These are phyloP conservation scores for Eira barbara DNA, from an alignment of 2,113 vertebrate genomes.

Conservation along the genomic window DNA sequence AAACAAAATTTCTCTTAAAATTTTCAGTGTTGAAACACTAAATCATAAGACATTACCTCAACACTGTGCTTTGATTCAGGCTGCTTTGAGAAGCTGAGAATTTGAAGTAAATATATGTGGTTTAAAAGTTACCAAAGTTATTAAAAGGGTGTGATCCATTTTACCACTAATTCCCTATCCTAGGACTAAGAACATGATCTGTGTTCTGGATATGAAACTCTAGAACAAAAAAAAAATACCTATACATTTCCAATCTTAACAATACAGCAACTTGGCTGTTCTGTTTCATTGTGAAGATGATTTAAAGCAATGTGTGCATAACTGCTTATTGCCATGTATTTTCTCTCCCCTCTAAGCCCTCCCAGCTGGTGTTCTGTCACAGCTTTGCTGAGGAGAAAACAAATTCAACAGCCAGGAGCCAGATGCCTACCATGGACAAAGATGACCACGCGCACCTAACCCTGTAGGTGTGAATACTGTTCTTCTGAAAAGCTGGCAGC, in stretches of 20 bases:
- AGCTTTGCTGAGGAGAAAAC: constrained; percentile 32
- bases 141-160: neutral
- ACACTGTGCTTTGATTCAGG: constrained; percentile 30
- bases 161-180: constrained; percentile 14
- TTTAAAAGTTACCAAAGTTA: constrained; percentile 46
- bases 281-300: constrained; percentile 17
- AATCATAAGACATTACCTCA: neutral
- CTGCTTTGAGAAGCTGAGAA: constrained; percentile 38
- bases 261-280: neutral
- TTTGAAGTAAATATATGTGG: neutral
- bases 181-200: neutral
- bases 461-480: neutral
- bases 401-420: constrained; percentile 58
- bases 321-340: neutral
- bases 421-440: constrained; percentile 26
- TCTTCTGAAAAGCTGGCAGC: constrained; percentile 63
- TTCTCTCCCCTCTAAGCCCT: constrained; percentile 32
- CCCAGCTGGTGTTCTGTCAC: constrained; percentile 10
- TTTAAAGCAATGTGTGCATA: neutral
- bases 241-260: constrained; percentile 54
- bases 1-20: neutral
- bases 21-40: neutral
- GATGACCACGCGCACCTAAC: constrained; percentile 40
- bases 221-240: constrained; percentile 5
- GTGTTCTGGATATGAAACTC: constrained; percentile 27